A percentile compares a stretch with the other conserved stretches of the same genome.
Conservation (phyloP, 2,797 vertebrate genomes). For the Eulemur mongoz region DNA sequence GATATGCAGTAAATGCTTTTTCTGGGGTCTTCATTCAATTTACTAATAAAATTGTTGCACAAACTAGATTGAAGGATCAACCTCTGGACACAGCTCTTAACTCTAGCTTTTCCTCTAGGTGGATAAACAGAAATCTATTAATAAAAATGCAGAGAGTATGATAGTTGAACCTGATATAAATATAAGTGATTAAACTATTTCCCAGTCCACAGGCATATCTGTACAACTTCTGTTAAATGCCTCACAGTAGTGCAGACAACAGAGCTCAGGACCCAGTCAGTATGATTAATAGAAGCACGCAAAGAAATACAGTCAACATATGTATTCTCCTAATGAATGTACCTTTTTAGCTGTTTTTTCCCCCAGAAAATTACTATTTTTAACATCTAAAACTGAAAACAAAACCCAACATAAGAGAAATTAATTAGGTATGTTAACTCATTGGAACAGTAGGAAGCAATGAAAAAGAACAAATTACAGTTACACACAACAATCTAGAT, state of each 20-base stretch:
- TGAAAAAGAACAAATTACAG: background rate
- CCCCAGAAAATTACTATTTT: slow-evolving; percentile 17
- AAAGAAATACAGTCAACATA: background rate
- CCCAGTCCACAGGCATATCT: background rate
- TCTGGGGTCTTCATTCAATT: background rate
- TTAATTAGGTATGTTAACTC: background rate
- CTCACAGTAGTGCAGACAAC: background rate
- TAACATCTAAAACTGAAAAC: background rate
- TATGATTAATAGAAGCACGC: background rate
- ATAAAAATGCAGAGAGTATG: background rate
- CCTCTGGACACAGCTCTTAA: background rate
- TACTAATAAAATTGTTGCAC: background rate
- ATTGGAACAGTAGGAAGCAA: background rate
- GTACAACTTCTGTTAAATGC: background rate
- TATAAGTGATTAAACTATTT: background rate
- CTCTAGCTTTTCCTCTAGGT: background rate
- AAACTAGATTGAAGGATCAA: background rate
- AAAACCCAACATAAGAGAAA: background rate
- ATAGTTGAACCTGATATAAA: background rate
- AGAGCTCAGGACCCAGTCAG: background rate
- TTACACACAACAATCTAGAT: background rate
- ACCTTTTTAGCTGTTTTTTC: background rate
- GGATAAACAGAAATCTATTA: too few relatives aligned
- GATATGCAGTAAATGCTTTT: background rate
- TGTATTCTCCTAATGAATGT: background rate